These are phyloP conservation scores for Rotaria sp. DNA, from an alignment of 2,888 invertebrate genomes.

Conservation along the genomic window DNA sequence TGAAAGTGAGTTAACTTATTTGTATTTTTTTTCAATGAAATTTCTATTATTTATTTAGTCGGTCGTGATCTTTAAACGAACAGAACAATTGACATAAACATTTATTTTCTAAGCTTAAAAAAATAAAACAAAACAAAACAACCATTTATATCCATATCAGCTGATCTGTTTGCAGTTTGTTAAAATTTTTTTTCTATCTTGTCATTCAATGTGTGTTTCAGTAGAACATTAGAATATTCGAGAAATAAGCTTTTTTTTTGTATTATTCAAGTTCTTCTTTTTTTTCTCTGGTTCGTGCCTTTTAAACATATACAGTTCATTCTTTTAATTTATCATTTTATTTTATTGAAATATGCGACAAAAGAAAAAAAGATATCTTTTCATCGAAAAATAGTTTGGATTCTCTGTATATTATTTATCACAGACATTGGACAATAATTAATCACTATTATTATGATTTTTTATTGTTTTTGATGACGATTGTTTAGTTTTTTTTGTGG, in stretches of 20 bases:
- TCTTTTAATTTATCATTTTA: neutral
- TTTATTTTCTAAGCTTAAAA: too few species aligned
- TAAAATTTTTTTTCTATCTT: neutral
- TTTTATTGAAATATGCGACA: neutral
- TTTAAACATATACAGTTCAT: neutral
- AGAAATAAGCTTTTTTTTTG: neutral
- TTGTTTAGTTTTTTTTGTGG: too few species aligned
- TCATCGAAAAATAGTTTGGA: neutral
- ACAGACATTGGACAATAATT: too few species aligned
- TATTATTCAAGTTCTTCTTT: neutral
- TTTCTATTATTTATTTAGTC: neutral
- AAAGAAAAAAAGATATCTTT: neutral
- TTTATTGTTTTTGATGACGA: too few species aligned
- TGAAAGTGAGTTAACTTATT: neutral
- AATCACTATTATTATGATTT: too few species aligned
- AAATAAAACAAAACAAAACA: neutral
- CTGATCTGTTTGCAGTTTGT: constrained; percentile 11
- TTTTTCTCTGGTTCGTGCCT: neutral
- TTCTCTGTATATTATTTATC: too few species aligned
- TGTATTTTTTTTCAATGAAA: neutral
- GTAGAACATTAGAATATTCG: neutral
- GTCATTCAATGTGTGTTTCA: neutral
- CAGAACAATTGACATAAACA: neutral
- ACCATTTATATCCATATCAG: constrained; percentile 9
- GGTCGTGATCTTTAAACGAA: neutral